Conservation (phyloP, 2,888 invertebrate genomes). For the Coremacera marginata region DNA sequence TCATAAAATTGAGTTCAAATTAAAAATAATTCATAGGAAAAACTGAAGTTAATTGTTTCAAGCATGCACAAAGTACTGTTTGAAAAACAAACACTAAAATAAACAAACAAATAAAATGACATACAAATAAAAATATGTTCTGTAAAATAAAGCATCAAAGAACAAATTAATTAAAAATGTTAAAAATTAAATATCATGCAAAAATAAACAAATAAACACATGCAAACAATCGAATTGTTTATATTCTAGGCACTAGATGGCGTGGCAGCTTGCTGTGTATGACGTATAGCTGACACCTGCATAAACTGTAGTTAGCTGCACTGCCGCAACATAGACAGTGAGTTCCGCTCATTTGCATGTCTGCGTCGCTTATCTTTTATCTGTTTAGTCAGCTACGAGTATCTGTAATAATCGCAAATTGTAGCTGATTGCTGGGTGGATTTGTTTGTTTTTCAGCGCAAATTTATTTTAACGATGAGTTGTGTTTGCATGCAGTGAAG, state of each 20-base stretch:
- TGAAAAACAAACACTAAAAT: not conserved
- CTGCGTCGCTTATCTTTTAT: not conserved
- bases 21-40: conserved; percentile 23
- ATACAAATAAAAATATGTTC: not conserved
- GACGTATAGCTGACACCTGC: conserved; percentile 17
- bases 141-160: conserved; percentile 17
- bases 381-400: not conserved
- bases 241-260: not conserved
- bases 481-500: not conserved
- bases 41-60: conserved; percentile 18
- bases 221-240: not conserved
- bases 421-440: not conserved
- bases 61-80: conserved; percentile 9
- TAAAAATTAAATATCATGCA: not conserved
- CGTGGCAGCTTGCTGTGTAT: not conserved
- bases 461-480: conserved; percentile 9
- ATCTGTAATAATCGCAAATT: conserved; percentile 18
- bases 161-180: conserved; percentile 13
- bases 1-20: conserved; percentile 5
- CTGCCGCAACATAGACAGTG: not conserved
- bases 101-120: not conserved
- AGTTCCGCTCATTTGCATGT: not conserved
- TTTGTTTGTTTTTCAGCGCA: not conserved
- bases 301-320: not conserved
- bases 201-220: not conserved